A percentile compares a stretch with the other conserved stretches of the same genome.
phyloP scores from a whole-genome alignment of 2,888 invertebrate species.

The Drosophila tripunctata region DNA sequence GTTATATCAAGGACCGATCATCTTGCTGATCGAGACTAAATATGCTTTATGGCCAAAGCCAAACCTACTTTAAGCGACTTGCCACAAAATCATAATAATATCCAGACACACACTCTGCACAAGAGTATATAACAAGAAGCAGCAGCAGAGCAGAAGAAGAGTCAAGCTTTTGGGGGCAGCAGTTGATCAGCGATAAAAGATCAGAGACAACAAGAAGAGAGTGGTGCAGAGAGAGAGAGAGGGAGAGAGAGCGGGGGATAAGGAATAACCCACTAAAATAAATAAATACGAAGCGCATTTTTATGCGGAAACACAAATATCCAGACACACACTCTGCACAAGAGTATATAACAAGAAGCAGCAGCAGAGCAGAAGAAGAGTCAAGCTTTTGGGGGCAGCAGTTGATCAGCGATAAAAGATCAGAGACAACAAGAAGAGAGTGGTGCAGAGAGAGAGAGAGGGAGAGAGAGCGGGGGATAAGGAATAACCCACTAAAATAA shows the following conservation, averaged over 20 bases:
- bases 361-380: too few species aligned
- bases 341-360: background rate
- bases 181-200: constrained; percentile 76
- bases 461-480: background rate
- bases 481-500: constrained; percentile 69
- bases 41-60: background rate
- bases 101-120: too few species aligned
- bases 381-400: constrained; percentile 47
- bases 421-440: constrained; percentile 56
- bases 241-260: background rate
- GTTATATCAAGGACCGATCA: too few species aligned
- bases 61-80: background rate
- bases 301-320: constrained; percentile 73
- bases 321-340: too few species aligned
- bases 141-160: too few species aligned
- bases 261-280: constrained; percentile 67
- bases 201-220: constrained; percentile 59
- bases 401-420: constrained; percentile 77
- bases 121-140: background rate
- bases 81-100: too few species aligned
- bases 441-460: too few species aligned
- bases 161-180: constrained; percentile 44
- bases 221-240: too few species aligned
- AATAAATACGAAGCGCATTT: constrained; percentile 70
- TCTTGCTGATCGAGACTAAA: background rate